Base-by-base conservation (phyloP, 2,113 vertebrate species). In the Psittacula cyanocephala region DNA sequence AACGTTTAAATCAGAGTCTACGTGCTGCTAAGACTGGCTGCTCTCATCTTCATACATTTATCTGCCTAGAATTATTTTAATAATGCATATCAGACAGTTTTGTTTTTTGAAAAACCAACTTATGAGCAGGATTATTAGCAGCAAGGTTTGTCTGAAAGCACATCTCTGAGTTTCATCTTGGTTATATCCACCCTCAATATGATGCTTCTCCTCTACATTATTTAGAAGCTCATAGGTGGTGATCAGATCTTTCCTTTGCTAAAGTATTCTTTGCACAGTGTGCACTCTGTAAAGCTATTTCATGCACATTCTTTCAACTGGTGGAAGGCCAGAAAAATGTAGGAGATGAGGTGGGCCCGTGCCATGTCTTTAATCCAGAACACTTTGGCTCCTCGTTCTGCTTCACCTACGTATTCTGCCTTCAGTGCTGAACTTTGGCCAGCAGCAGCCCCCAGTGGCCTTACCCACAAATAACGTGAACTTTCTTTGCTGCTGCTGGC, bases 401-500 rank as follows among this genome's bases (percentile, higher is more conserved):
- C 15, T 57, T 80, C 44, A 44, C 13, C 18, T 77, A 10, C 49
- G 3, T 35, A 14, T 31, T 78, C 59, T 84, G 37, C 68, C 37
- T 50, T 62, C 3, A 2, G 31, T 80, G 69, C 65, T 81, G 71
- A 91, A 6, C 69, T 11, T 33, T 15, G 86, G 46, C 86, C 60
- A 82, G 80, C 83, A 93, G 93, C 76, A 91, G 41, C 88, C 69
- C 52, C 82, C 59, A 76, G 35, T 62, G 86, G 82, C 77, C 79
- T 87, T 59, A 57, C 6, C 70, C 47, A 43, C 5, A 1, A 6
- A 43, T 64, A 43, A 49, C 0, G 1, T 59, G 70, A 60, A 8
- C 47, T 85, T 47, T n/a, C 35, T 59, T 31, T 69, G 69, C 74
- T 52, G 47, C 63, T 0, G 0, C 39, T 35, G 20, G 15, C 27